Evolutionary conservation across 2,797 vertebrate species (phyloP), one percentile per base, ranked within the genome.

Genomic region (Leucoraja ocellata): DNA sequence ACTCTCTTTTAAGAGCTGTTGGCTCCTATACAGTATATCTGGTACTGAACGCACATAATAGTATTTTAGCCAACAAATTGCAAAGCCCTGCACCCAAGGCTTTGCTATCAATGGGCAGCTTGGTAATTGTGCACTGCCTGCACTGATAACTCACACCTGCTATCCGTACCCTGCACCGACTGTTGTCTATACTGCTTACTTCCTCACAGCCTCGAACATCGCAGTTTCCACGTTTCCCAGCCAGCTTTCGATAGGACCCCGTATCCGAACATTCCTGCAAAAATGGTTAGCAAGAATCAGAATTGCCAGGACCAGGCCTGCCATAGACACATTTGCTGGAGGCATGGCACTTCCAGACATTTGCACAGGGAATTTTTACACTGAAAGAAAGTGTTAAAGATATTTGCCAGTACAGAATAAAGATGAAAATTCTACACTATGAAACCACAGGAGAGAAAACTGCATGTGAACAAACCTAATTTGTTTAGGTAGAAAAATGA

Each of bases 211-310:
- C 46, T 96, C 95, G 77, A 95, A 96, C 95, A 97, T 96, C 18
- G 93, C 94, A 81, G 94, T 95, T 80, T 97, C 96, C 91, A 97
- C 94, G 73, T 95, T 96, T 77, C 95, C 94, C 93, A 97, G 94
- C 96, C 96, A 97, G 25, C 96, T 96, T 88, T 97, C 96, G 10
- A 96, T 94, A 61, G 95, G 93, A 61, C 94, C 95, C 94, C 96
- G 95, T 93, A 96, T 39, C 73, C 94, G 96, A 93, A 96, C 94
- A 95, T 95, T 95, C 93, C 96, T 96, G 79, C 23, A 94, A 94
- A 88, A 94, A 93, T 71, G 65, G 25, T 79, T 73, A 46, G 39
- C 32, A 88, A 16, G 23, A 58, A 16, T 83, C 80, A 83, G 21
- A 61, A 63, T 65, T n/a, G 32, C 16, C 14, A 65, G 61, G 28